Evolutionary conservation across 2,888 invertebrate genomes (phyloP).

Genomic region (Spisula subtruncata): DNA sequence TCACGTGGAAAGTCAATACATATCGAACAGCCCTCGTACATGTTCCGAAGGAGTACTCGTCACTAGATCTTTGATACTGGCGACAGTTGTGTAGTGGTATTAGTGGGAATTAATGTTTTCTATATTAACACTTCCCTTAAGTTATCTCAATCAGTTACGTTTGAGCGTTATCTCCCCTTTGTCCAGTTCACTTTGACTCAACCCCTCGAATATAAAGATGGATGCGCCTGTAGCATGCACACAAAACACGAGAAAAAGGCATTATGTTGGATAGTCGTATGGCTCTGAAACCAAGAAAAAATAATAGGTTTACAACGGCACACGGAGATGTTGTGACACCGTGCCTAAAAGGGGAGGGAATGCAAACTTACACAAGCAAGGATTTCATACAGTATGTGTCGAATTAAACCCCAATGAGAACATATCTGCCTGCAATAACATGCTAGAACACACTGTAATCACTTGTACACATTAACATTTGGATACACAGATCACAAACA

Average conservation of each 20-base stretch:
- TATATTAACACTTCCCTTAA: conserved; percentile 45
- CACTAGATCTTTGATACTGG: neutral
- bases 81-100: neutral
- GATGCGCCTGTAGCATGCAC: conserved; percentile 87
- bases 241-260: conserved; percentile 87
- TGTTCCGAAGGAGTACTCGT: too few relatives aligned
- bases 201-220: conserved; percentile 88
- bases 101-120: neutral
- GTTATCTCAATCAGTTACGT: conserved; percentile 80
- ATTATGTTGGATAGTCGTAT: conserved; percentile 99
- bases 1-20: too few relatives aligned
- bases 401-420: neutral
- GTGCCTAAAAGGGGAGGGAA: neutral
- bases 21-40: too few relatives aligned
- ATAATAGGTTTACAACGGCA: conserved; percentile 7
- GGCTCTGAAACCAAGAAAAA: conserved; percentile 92
- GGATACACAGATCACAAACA: too few relatives aligned
- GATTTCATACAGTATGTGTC: neutral
- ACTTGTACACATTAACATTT: too few relatives aligned
- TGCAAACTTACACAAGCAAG: neutral
- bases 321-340: neutral
- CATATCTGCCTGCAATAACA: neutral
- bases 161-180: conserved; percentile 82
- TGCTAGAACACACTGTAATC: neutral
- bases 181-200: conserved; percentile 87